phyloP scores from a whole-genome alignment of 2,797 vertebrate species.

The Molossus molossus region DNA sequence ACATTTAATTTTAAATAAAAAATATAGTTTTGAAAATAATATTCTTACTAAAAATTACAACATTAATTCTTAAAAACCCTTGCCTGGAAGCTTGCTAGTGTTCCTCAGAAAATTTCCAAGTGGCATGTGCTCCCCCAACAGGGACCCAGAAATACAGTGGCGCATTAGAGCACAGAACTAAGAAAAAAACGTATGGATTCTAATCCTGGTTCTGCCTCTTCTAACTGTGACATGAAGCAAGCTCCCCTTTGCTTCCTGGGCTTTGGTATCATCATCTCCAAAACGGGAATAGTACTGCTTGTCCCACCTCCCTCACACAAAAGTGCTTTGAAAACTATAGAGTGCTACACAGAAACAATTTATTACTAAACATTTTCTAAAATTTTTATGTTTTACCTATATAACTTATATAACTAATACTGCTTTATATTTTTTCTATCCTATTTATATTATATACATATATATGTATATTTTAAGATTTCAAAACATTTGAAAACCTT shows the following conservation, averaged over 20 bases:
- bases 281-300: neutral
- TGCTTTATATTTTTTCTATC: constrained; percentile 31
- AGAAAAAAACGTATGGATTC: neutral
- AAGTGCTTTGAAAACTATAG: neutral
- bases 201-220: neutral
- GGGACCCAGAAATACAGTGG: neutral
- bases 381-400: neutral
- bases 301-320: constrained; percentile 3
- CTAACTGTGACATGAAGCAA: constrained; percentile 8
- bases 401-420: neutral
- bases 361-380: constrained; percentile 40
- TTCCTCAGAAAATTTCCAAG: constrained; percentile 25
- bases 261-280: neutral
- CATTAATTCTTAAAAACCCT: constrained; percentile 30
- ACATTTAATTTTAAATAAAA: constrained; percentile 32
- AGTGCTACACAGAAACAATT: constrained; percentile 35
- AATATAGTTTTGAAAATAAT: constrained; percentile 47
- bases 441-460: neutral
- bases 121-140: neutral
- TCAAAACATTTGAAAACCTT: constrained; percentile 54
- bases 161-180: neutral
- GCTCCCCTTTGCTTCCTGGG: neutral
- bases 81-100: neutral
- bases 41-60: constrained; percentile 34
- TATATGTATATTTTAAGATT: constrained; percentile 9